phyloP scores from a whole-genome alignment of 1,140 invertebrate species.

The Apis florea region DNA sequence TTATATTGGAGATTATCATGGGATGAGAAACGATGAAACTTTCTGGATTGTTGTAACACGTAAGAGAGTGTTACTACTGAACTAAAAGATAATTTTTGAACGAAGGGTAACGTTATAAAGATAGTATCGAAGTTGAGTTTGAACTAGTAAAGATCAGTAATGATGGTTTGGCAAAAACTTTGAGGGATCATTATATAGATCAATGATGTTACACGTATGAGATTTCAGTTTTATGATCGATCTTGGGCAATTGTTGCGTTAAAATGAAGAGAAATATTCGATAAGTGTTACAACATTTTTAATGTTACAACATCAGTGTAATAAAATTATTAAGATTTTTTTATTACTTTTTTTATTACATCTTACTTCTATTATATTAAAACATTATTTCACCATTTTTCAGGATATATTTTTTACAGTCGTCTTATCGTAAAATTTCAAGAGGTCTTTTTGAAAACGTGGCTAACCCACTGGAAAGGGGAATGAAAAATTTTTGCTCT shows the following conservation, averaged over 20 bases:
- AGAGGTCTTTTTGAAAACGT: slow-evolving; percentile 6
- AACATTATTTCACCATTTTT: background rate
- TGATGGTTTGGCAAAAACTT: background rate
- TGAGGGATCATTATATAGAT: background rate
- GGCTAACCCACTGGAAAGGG: background rate
- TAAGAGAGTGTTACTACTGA: background rate
- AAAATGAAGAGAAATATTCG: background rate
- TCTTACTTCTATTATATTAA: no score
- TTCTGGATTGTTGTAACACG: background rate
- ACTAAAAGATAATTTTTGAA: background rate
- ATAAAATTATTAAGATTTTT: background rate
- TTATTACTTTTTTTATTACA: no score
- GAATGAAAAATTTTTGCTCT: slow-evolving; percentile 41
- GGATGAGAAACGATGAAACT: slow-evolving; percentile 1
- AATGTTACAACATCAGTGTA: no score
- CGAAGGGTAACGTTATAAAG: background rate
- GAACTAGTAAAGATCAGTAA: background rate
- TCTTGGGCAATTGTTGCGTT: background rate
- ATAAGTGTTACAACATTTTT: background rate
- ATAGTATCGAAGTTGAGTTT: background rate
- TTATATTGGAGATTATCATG: background rate
- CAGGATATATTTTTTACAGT: background rate
- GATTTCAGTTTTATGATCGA: background rate
- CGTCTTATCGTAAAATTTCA: background rate
- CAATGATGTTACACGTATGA: background rate